Percentiles rank a stretch among this genome's conserved stretches.
phyloP scores from a whole-genome alignment of 2,113 vertebrate species.

The Erinaceus europaeus region DNA sequence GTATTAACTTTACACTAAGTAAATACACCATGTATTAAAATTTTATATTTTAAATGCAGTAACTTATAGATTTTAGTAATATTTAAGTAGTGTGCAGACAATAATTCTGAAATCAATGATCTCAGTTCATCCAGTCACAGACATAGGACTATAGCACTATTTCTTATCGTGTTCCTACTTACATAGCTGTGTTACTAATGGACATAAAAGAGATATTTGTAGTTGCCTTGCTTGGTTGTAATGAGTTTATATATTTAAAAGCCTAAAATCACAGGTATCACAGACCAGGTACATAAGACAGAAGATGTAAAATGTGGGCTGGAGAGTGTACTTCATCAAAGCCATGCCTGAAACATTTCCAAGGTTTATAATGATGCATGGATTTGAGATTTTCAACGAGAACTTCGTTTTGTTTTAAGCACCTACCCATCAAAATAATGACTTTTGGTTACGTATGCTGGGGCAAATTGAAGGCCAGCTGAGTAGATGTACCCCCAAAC shows the following conservation, averaged over 20 bases:
- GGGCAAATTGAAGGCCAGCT: neutral
- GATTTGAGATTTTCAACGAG: constrained; percentile 46
- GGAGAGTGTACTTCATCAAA: no score
- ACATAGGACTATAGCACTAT: neutral
- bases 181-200: neutral
- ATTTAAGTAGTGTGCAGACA: neutral
- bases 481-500: constrained; percentile 18
- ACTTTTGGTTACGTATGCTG: neutral
- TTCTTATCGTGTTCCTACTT: neutral
- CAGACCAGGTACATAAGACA: neutral
- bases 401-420: constrained; percentile 35
- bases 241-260: neutral
- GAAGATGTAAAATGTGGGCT: no score
- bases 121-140: neutral
- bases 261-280: neutral
- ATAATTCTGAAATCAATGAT: neutral
- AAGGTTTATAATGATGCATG: constrained; percentile 76
- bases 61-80: neutral
- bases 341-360: constrained; percentile 67
- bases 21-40: neutral
- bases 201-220: neutral
- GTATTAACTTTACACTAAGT: neutral
- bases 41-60: neutral
- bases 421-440: constrained; percentile 40
- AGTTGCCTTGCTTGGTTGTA: neutral